Evolutionary conservation across 1,140 invertebrate genomes (phyloP), one percentile per base, ranked within the genome.

Genomic region (Hycleus cichorii): DNA sequence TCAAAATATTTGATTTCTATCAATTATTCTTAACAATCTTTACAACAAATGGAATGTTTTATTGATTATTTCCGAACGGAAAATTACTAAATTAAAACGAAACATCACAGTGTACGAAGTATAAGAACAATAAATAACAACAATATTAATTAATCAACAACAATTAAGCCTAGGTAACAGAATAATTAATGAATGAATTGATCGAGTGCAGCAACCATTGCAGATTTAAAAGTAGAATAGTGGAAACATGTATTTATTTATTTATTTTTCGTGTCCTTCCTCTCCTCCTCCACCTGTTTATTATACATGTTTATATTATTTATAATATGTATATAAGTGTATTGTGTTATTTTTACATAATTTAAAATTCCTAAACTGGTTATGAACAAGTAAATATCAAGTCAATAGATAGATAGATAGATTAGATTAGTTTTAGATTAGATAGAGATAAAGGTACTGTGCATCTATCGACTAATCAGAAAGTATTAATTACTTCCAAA

Each of bases 361-460:
- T 65, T 67, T 66, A 55, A 67, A 53, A 67, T 60, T 58, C 58
- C 63, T 67, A 67, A 53, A 52, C 61, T 58, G 55, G 57, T 58
- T 59, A 66, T 65, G 58, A 67, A 66, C 62, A 67, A 59, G 66
- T 67, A 66, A 32, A 65, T 32, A 32, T 32, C 32, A 32, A 5
- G 32, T 32, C 7, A 32, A 5, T 32, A 32, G 7, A 32, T 32
- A 32, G 27, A 32, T 32, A 32, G 32, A 32, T 32, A 32, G 32
- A 32, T 18, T 18, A 18, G 18, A 18, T 18, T 18, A 18, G 18
- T 18, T 18, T 18, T 18, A 18, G 18, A 18, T 18, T 18, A 18
- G 32, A 32, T 4, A 32, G 62, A 65, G 51, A 66, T 65, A 67
- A 61, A 67, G 64, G 65, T 67, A 67, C 63, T 67, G 65, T 67